Conservation (phyloP, 2,888 invertebrate species). For the Dendrolimus pini region DNA sequence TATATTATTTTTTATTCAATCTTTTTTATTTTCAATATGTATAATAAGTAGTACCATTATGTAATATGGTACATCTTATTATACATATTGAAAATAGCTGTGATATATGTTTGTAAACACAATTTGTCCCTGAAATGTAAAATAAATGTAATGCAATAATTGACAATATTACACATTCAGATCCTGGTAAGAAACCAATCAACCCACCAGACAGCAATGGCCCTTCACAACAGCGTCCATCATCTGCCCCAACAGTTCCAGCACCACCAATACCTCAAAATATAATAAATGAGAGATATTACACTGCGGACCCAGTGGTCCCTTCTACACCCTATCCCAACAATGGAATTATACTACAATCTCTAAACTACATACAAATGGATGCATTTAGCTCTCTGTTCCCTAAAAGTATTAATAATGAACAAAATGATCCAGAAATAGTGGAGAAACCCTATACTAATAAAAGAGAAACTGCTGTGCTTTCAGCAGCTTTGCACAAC, state of each 20-base stretch:
- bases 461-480: conserved; percentile 45
- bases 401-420: conserved; percentile 26
- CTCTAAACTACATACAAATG: conserved; percentile 70
- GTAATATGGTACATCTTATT: too few species aligned
- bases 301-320: conserved; percentile 8
- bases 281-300: conserved; percentile 14
- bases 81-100: too few species aligned
- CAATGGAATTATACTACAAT: conserved; percentile 59
- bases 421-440: conserved; percentile 13
- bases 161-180: conserved; percentile 22
- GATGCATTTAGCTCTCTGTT: conserved; percentile 65
- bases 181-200: conserved; percentile 33
- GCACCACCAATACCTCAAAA: conserved; percentile 21
- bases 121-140: too few species aligned
- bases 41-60: too few species aligned
- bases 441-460: conserved; percentile 27
- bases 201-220: conserved; percentile 19
- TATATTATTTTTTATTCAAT: too few species aligned
- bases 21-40: too few species aligned
- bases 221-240: conserved; percentile 16
- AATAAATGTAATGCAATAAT: too few species aligned
- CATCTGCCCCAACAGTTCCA: conserved; percentile 14
- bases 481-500: conserved; percentile 51
- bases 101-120: too few species aligned
- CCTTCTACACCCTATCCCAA: conserved; percentile 56